These are phyloP conservation scores for Yponomeuta cagnagella DNA, from an alignment of 2,888 invertebrate species.

Conservation along the genomic window DNA sequence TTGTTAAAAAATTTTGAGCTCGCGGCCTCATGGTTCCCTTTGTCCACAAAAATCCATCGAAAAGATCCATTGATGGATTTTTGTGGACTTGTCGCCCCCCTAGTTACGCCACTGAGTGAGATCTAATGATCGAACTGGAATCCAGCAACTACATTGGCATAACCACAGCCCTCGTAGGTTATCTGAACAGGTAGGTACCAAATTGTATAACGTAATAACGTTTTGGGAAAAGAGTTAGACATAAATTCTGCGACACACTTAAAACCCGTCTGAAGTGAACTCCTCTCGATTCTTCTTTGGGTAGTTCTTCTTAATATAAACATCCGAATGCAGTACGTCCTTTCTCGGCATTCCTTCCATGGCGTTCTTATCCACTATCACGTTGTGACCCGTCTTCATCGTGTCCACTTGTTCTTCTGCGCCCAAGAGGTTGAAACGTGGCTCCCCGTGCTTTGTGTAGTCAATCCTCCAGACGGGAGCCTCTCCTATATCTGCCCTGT, in stretches of 20 bases:
- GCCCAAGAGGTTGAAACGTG: conserved; percentile 41
- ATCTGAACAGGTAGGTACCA: too few species aligned
- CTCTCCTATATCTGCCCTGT: conserved; percentile 21
- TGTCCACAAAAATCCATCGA: too few species aligned
- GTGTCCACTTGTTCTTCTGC: background rate
- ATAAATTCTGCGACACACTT: background rate
- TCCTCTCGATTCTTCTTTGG: background rate
- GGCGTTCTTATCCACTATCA: conserved; percentile 44
- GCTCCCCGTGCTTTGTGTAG: conserved; percentile 60
- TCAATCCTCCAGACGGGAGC: conserved; percentile 60
- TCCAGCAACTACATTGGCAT: too few species aligned
- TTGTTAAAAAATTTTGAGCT: too few species aligned
- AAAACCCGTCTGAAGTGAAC: background rate
- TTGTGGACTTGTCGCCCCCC: too few species aligned
- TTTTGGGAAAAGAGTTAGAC: too few species aligned
- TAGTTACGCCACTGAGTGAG: too few species aligned
- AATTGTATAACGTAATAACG: too few species aligned
- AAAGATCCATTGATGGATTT: too few species aligned
- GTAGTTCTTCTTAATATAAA: conserved; percentile 56
- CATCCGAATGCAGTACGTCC: conserved; percentile 55
- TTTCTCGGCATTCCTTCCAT: conserved; percentile 35
- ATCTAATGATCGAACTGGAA: too few species aligned
- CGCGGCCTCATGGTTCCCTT: too few species aligned
- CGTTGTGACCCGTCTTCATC: conserved; percentile 35
- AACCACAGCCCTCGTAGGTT: too few species aligned